phyloP scores from a whole-genome alignment of 1,140 invertebrate genomes.

The Drosophila arawakana region DNA sequence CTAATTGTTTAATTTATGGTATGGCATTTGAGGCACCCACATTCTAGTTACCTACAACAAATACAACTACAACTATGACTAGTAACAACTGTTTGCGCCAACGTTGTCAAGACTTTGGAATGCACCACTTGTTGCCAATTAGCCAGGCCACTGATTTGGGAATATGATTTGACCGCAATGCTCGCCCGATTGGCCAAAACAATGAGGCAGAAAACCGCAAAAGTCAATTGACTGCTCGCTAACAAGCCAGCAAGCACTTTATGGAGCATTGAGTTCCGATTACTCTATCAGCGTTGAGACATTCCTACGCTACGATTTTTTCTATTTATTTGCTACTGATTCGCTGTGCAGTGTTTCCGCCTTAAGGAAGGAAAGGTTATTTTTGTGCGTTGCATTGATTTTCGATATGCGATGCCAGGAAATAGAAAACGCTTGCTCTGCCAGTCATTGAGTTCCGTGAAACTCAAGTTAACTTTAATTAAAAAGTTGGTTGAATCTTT shows the following conservation, averaged over 20 bases:
- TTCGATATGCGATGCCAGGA: too few species aligned
- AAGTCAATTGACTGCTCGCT: constrained; percentile 31
- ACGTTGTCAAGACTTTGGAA: constrained; percentile 15
- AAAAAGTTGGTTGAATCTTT: too few species aligned
- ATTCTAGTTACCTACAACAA: background rate
- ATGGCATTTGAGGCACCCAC: background rate
- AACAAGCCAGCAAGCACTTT: background rate
- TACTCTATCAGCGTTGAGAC: background rate
- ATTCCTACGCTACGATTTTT: background rate
- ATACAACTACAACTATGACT: background rate
- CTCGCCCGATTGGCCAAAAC: constrained; percentile 18
- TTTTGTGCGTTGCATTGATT: too few species aligned
- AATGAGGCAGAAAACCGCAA: constrained; percentile 32
- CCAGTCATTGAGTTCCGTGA: too few species aligned
- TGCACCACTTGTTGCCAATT: constrained; percentile 48
- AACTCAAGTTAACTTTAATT: too few species aligned
- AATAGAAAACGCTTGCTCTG: too few species aligned
- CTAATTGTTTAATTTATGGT: constrained; percentile 50
- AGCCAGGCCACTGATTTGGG: constrained; percentile 19
- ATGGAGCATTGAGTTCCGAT: background rate
- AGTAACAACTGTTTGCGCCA: background rate
- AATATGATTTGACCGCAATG: constrained; percentile 38
- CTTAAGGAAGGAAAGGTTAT: too few species aligned
- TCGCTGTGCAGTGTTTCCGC: too few species aligned
- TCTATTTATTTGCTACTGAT: background rate